A percentile compares a stretch with the other conserved stretches of the same genome.
phyloP scores from a whole-genome alignment of 2,888 invertebrate genomes.

The Agrilus mali region DNA sequence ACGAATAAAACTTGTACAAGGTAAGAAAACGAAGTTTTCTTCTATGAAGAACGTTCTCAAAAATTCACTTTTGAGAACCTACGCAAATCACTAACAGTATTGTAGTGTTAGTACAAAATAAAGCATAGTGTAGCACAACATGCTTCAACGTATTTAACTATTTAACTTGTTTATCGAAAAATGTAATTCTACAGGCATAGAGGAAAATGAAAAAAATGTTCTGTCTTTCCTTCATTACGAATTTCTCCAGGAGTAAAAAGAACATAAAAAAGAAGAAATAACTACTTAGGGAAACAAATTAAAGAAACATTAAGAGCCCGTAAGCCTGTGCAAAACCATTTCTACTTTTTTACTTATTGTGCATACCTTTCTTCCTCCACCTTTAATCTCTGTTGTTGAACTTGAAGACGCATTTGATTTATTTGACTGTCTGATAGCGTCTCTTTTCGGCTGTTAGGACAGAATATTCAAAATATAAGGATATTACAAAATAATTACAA shows the following conservation, averaged over 20 bases:
- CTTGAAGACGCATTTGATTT: conserved; percentile 69
- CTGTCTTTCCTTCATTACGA: no score
- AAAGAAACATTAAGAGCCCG: neutral
- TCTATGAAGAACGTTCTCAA: no score
- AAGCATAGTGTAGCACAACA: neutral
- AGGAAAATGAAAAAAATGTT: neutral
- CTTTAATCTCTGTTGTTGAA: conserved; percentile 65
- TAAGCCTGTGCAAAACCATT: neutral
- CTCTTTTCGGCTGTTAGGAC: conserved; percentile 46
- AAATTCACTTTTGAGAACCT: no score
- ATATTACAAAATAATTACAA: no score
- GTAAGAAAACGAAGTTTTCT: no score
- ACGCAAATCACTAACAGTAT: no score
- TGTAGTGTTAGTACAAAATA: neutral
- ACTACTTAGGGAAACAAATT: neutral
- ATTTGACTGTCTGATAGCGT: conserved; percentile 69
- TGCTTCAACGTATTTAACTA: no score
- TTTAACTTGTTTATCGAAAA: no score
- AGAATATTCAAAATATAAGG: conserved; percentile 18
- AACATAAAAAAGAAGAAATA: neutral
- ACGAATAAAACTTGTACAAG: no score
- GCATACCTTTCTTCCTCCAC: conserved; percentile 70
- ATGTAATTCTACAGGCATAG: neutral
- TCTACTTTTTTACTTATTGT: conserved; percentile 15
- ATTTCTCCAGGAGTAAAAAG: no score